Base-by-base conservation (phyloP, 2,113 vertebrate genomes). In the Tupaia chinensis region DNA sequence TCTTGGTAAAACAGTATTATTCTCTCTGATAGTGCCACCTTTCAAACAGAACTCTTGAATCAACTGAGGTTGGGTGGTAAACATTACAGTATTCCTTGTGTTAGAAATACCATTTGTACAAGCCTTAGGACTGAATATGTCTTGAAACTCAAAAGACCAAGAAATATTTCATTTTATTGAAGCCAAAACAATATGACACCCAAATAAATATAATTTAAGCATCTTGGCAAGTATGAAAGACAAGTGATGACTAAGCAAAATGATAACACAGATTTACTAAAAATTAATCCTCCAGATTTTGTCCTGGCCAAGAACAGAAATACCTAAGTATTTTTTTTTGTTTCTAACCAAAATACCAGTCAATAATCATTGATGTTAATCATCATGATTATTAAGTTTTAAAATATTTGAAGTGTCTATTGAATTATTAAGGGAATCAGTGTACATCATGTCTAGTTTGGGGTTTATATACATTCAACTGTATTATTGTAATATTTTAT, bases 321-420 rank as follows among this genome's bases (percentile, higher is more conserved):
- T 23, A 87, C 9, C 72, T 81, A 66, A 80, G 5, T 44, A 44
- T 54, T 7, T 0, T 91, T 76, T 76, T 61, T 85, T 19, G 85
- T 68, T 90, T 96, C 16, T 78, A 83, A 77, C 15, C 19, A 95
- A 93, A 95, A 78, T 61, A 63, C 7, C 84, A 27, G n/a, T 23
- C 77, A 79, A 65, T 84, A 58, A 79, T 66, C 7, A 88, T 83
- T 14, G 22, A 68, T 69, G 56, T 66, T 89, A 96, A 44, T 12
- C 61, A 56, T 34, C 4, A 85, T 77, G 56, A 80, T 11, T 13
- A 5, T 63, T 56, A 72, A 70, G 9, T 83, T 44, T 56, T 68
- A 61, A 96, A 79, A 68, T 79, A 94, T 54, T 23, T 77, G 25
- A 85, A 87, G 11, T 74, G 0, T 3, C 16, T 77, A 92, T 0